Evolutionary conservation across 2,888 invertebrate genomes (phyloP).

Genomic region (Chymomyza procnemis): DNA sequence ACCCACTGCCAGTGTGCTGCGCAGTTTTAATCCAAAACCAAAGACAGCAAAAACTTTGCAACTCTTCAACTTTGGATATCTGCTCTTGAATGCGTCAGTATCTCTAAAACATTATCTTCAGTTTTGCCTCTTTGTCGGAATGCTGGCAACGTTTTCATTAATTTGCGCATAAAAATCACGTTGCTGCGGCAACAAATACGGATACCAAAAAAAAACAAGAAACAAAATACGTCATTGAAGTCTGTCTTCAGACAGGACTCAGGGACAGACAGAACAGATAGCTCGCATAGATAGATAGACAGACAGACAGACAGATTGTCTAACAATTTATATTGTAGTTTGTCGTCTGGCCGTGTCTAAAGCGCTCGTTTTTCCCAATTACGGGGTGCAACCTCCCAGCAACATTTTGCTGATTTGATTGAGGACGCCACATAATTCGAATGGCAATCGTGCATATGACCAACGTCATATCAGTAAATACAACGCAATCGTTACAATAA

Average conservation of each 20-base stretch:
- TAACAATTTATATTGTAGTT: constrained; percentile 56
- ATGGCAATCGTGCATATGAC: constrained; percentile 36
- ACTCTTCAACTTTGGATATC: background rate
- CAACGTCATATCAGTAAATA: background rate
- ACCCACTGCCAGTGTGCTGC: constrained; percentile 3
- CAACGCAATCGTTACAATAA: background rate
- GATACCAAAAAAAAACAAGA: too few relatives aligned
- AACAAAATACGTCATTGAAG: background rate
- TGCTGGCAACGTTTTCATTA: constrained; percentile 55
- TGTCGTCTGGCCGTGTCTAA: constrained; percentile 41
- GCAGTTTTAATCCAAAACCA: background rate
- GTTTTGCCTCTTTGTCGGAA: background rate
- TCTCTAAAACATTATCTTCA: background rate
- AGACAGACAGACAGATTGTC: constrained; percentile 21
- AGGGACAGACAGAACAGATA: background rate
- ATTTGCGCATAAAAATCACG: constrained; percentile 61
- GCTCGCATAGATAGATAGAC: too few relatives aligned
- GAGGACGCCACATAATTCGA: constrained; percentile 23
- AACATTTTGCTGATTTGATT: constrained; percentile 33
- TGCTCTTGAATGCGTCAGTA: background rate
- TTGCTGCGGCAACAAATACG: constrained; percentile 48
- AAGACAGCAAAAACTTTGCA: background rate
- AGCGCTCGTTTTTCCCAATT: background rate
- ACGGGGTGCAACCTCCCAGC: constrained; percentile 1
- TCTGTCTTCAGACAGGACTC: background rate